Base-by-base conservation (phyloP, 2,888 invertebrate genomes). In the Melanotus villosus region DNA sequence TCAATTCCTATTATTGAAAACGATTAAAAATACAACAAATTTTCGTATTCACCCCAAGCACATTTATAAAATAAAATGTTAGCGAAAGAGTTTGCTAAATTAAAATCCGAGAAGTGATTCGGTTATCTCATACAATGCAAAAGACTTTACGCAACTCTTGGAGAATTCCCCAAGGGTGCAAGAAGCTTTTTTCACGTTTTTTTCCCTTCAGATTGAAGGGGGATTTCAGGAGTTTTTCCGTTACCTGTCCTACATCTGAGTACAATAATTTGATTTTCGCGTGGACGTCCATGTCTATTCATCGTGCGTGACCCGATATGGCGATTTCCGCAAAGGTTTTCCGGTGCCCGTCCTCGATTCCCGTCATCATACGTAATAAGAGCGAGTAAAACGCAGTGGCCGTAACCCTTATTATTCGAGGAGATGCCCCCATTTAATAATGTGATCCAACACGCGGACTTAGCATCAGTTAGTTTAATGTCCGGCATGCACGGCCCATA, bases 381-480 rank as follows among this genome's bases (percentile, higher is more conserved):
- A n/a, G n/a, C n/a, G n/a, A n/a, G 43, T 10, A 18, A 3, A 43
- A 6, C 14, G 14, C n/a, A 23, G 26, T 14, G 26, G 1, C 52
- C 12, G 10, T 2, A 45, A 47, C 47, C 52, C 52, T 52, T 32
- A 32, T 34, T 50, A 30, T 30, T 26, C 16, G 6, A 16, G 34
- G 47, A 23, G 16, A n/a, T n/a, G n/a, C n/a, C n/a, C n/a, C 52
- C 52, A 18, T 14, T 32, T 52, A 30, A 52, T 52, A 52, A 52
- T 23, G 47, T 14, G 47, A 47, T 47, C 47, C 52, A 52, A n/a
- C 50, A 32, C 50, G 50, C 9, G 34, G 34, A 18, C 9, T 30
- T 34, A 32, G 26, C 52, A 52, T 16, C 52, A 52, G 52, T 62
- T 52, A 50, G 47, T 62, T n/a, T 62, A 62, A 60, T 60, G 59